Evolutionary conservation across 92 coral and sea anemone species (phyloP).

Genomic region (Epizoanthus illoricatus): DNA sequence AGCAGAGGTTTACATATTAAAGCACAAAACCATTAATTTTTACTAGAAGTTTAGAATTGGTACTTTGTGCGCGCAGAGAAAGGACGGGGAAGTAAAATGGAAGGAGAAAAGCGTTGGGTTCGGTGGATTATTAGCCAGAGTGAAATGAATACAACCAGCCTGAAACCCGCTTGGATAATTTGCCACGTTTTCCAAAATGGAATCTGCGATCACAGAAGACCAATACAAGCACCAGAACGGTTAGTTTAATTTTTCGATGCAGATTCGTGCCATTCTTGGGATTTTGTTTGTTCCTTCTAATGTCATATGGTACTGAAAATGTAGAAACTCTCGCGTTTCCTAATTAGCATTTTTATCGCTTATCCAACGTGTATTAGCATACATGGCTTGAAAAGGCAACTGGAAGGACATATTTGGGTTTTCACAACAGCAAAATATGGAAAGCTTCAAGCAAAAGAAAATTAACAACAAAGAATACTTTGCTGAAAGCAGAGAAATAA

Average conservation of each 20-base stretch:
- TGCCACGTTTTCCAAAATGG: slow-evolving; percentile 41
- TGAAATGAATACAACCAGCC: slow-evolving; percentile 4
- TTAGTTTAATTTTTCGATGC: background rate
- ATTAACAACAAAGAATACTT: background rate
- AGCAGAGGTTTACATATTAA: slow-evolving; percentile 93
- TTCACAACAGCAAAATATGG: background rate
- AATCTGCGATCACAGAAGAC: background rate
- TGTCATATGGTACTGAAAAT: background rate
- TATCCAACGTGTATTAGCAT: slow-evolving; percentile 6
- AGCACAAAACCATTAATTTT: slow-evolving; percentile 81
- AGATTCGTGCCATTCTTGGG: background rate
- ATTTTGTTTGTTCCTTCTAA: background rate
- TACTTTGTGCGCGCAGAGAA: slow-evolving; percentile 22
- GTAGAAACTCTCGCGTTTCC: background rate
- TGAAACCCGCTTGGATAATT: slow-evolving; percentile 18
- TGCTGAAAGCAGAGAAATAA: background rate
- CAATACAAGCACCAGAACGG: slow-evolving; percentile 20
- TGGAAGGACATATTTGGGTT: background rate
- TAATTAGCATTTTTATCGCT: slow-evolving; percentile 27
- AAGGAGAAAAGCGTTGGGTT: background rate
- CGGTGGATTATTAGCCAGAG: background rate
- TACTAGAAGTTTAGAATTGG: slow-evolving; percentile 61
- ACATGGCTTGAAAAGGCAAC: slow-evolving; percentile 28
- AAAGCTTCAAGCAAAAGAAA: background rate
- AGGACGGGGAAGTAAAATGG: slow-evolving; percentile 10